phyloP scores from a whole-genome alignment of 2,888 invertebrate species.

The Metellina segmentata region DNA sequence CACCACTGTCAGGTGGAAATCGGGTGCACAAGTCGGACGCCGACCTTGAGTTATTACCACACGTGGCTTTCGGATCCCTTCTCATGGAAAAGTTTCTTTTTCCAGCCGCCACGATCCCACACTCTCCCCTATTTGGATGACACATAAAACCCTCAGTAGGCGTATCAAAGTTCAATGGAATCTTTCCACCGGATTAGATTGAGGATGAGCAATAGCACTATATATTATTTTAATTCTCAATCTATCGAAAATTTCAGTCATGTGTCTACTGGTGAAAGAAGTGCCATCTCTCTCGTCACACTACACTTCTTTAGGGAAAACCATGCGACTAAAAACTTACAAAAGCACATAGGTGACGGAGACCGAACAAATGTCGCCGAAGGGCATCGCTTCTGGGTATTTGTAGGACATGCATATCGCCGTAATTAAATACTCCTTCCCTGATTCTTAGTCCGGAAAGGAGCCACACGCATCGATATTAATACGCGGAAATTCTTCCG shows the following conservation, averaged over 20 bases:
- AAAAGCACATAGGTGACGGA: conserved; percentile 8
- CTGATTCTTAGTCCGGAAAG: too few species aligned
- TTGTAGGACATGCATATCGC: conserved; percentile 7
- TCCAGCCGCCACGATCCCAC: too few species aligned
- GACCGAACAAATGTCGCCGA: neutral
- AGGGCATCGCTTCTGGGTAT: conserved; percentile 16
- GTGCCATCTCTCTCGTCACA: neutral
- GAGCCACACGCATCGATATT: too few species aligned
- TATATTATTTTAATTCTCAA: neutral
- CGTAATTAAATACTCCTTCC: too few species aligned
- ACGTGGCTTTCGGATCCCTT: neutral
- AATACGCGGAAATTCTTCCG: too few species aligned
- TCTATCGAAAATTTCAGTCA: too few species aligned
- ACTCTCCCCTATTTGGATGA: too few species aligned
- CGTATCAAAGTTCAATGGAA: conserved; percentile 3
- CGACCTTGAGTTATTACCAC: too few species aligned
- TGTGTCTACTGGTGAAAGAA: neutral
- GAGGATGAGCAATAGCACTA: neutral
- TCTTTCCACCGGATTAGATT: neutral
- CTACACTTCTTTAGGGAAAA: neutral
- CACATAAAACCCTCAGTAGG: conserved; percentile 2
- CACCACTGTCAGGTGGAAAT: too few species aligned
- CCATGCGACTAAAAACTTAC: neutral
- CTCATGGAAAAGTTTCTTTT: too few species aligned
- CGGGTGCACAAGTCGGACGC: too few species aligned